Evolutionary conservation across 2,113 vertebrate genomes (phyloP), one percentile per base, ranked within the genome.

Genomic region (Pithys albifrons): DNA sequence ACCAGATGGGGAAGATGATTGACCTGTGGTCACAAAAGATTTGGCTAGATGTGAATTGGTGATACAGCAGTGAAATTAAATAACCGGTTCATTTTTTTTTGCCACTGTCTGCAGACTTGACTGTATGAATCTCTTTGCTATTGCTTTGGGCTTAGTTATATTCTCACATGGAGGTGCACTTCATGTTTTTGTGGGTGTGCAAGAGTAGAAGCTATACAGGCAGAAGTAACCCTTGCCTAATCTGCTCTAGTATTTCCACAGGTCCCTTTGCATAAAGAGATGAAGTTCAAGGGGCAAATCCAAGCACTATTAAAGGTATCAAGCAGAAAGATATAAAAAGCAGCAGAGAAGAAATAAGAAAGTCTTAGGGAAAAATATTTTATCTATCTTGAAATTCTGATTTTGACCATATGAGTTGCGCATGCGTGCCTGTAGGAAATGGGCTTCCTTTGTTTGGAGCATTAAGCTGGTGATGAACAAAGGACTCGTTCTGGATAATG

Each of bases 361-460:
- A 78, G 59, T 74, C 37, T 37, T 48, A 61, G 19, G 39, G 55
- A 70, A 74, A 64, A 59, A 22, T 80, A 39, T 28, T 85, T 62
- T 59, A 28, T 31, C 29, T 64, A 2, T 73, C 37, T 83, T 2
- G 2, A 62, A 75, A 39, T 76, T 76, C 71, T 76, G 55, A 55
- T 83, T 95, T 90, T 79, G 67, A 23, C 37, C 2, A 0, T 76
- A 25, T 0, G 0, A 90, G n/a, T 65, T 64, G 59, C 0, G 0
- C 31, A 9, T 59, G 48, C 39, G 8, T 27, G 46, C 33, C 51
- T 81, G 57, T 86, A 83, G 88, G 80, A 94, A 94, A 71, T 2
- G 2, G 11, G 49, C 19, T 84, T 81, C 22, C 29, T 86, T 94
- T 94, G 49, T 74, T 45, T 37, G 61, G 41, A 74, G 79, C 51